phyloP scores from a whole-genome alignment of 2,888 invertebrate genomes.

The Margaritifera margaritifera region DNA sequence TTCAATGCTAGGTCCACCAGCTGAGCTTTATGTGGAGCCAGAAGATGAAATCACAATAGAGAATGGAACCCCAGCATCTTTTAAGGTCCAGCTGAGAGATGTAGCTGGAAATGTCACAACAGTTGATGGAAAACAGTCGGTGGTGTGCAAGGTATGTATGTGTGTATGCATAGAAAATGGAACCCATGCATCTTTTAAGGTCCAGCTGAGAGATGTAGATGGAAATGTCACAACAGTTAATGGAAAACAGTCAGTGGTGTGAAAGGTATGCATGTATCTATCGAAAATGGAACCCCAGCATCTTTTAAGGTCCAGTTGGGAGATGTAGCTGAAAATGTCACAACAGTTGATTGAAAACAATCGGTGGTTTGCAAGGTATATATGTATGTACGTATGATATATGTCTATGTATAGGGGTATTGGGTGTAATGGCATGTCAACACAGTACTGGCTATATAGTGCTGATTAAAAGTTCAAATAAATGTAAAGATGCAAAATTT shows the following conservation, averaged over 20 bases:
- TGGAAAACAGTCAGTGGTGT: constrained; percentile 56
- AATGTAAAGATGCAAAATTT: too few relatives aligned
- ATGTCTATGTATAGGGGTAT: too few relatives aligned
- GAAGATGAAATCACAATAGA: constrained; percentile 57
- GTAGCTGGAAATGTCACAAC: constrained; percentile 64
- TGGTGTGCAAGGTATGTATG: constrained; percentile 59
- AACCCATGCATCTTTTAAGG: background rate
- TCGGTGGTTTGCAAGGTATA: constrained; percentile 61
- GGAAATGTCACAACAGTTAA: constrained; percentile 63
- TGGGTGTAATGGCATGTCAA: too few relatives aligned
- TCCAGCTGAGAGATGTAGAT: constrained; percentile 53
- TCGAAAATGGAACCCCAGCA: constrained; percentile 60
- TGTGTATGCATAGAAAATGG: constrained; percentile 16
- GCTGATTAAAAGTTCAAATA: too few relatives aligned
- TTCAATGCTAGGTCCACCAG: constrained; percentile 54
- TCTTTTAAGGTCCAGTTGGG: constrained; percentile 56
- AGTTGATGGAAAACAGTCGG: constrained; percentile 53
- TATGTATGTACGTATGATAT: background rate
- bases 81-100: constrained; percentile 60
- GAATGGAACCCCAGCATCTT: constrained; percentile 59
- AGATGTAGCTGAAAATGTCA: constrained; percentile 66
- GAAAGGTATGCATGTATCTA: constrained; percentile 51
- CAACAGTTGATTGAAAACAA: constrained; percentile 57
- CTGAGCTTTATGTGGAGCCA: constrained; percentile 52
- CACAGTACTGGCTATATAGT: too few relatives aligned